Conservation (phyloP, 1,140 invertebrate species). For the Brachionus rubens region DNA sequence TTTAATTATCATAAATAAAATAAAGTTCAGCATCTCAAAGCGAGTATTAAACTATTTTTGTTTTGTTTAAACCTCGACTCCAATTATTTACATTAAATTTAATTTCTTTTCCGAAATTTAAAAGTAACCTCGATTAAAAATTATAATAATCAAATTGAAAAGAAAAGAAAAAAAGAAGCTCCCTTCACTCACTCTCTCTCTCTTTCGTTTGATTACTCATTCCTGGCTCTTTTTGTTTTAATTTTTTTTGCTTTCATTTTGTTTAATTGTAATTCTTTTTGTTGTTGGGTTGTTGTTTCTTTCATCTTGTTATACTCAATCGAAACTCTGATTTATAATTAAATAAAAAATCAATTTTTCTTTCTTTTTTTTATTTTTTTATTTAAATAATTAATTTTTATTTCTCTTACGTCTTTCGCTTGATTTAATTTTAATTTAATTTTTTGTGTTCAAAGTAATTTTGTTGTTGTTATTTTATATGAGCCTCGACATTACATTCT, state of each 20-base stretch:
- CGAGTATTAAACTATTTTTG: not conserved
- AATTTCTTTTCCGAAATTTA: conserved; percentile 12
- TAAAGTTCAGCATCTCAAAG: conserved; percentile 16
- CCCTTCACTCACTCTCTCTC: no score
- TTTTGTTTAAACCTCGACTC: conserved; percentile 20
- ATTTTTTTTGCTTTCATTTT: not conserved
- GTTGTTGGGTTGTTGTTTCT: not conserved
- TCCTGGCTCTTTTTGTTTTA: not conserved
- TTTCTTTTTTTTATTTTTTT: not conserved
- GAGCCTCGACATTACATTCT: not conserved
- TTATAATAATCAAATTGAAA: conserved; percentile 28
- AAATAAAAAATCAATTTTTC: conserved; percentile 7
- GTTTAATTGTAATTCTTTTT: no score
- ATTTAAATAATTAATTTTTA: not conserved
- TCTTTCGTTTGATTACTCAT: conserved; percentile 32
- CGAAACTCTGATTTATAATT: not conserved
- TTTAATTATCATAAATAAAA: conserved; percentile 23
- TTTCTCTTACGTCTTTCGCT: no score
- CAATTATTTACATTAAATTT: conserved; percentile 1
- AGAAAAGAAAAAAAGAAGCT: not conserved
- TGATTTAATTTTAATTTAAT: not conserved
- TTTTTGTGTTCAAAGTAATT: not conserved
- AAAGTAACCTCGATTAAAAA: conserved; percentile 15
- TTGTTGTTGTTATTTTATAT: conserved; percentile 6
- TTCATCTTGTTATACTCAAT: conserved; percentile 13